A percentile compares a stretch with the other conserved stretches of the same genome.
Conservation (phyloP, 2,888 invertebrate genomes). For the Esperia sulphurella region DNA sequence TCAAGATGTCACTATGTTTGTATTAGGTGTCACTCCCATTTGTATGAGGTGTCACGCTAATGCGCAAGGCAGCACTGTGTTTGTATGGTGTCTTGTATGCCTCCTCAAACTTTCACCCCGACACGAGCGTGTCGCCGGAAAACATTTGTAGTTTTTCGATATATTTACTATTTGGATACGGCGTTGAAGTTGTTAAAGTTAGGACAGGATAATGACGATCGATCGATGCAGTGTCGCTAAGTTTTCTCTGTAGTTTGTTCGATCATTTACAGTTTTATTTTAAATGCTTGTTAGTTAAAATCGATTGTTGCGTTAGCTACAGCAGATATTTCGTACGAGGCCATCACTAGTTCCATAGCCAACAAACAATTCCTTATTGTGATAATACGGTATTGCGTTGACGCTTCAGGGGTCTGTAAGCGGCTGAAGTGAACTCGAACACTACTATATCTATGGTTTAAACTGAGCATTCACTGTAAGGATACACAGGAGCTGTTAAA, state of each 20-base stretch:
- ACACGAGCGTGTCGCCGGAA: not conserved
- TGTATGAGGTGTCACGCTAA: not conserved
- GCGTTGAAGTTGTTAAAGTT: constrained; percentile 5
- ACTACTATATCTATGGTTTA: too few species aligned
- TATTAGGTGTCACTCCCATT: not conserved
- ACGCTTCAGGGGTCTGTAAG: constrained; percentile 18
- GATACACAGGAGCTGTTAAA: too few species aligned
- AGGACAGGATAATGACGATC: not conserved
- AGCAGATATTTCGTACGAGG: too few species aligned
- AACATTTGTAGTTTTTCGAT: constrained; percentile 40
- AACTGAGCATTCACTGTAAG: too few species aligned
- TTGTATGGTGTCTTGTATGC: not conserved
- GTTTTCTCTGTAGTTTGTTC: too few species aligned
- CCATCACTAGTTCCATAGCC: constrained; percentile 37
- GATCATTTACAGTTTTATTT: too few species aligned
- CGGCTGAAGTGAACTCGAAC: not conserved
- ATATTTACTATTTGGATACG: constrained; percentile 48
- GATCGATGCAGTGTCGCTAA: not conserved
- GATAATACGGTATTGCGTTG: constrained; percentile 36
- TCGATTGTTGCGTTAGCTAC: too few species aligned
- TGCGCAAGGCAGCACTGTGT: not conserved
- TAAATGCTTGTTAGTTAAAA: too few species aligned
- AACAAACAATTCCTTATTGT: constrained; percentile 38
- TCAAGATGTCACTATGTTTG: not conserved
- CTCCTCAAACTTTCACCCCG: not conserved